Evolutionary conservation across 2,888 invertebrate genomes (phyloP).

Genomic region (Gonocerus acuteangulatus): DNA sequence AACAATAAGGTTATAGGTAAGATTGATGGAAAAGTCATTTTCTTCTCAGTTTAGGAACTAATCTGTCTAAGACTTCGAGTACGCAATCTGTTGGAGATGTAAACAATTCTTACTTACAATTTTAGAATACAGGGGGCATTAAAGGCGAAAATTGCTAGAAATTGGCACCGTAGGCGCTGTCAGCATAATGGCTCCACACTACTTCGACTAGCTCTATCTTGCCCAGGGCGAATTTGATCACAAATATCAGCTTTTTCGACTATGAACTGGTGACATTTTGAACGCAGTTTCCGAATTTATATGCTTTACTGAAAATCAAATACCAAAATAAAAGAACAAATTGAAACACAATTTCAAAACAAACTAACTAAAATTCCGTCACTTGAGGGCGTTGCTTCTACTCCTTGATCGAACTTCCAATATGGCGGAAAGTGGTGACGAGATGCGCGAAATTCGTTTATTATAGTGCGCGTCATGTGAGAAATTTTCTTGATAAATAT

Average conservation of each 20-base stretch:
- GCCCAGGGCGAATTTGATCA: too few species aligned
- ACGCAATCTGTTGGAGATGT: constrained; percentile 40
- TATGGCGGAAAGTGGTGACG: constrained; percentile 11
- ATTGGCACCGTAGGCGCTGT: constrained; percentile 63
- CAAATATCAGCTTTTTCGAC: too few species aligned
- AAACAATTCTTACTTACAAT: constrained; percentile 40
- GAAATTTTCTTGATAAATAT: too few species aligned
- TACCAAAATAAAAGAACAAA: neutral
- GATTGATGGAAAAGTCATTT: neutral
- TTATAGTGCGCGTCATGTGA: neutral
- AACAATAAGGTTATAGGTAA: neutral
- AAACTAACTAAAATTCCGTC: constrained; percentile 31
- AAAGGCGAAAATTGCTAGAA: constrained; percentile 57
- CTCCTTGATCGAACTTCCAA: constrained; percentile 9
- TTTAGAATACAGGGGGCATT: constrained; percentile 55
- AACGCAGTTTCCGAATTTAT: neutral
- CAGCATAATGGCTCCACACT: constrained; percentile 45
- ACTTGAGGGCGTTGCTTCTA: constrained; percentile 34
- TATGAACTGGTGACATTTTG: neutral
- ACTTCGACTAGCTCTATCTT: neutral
- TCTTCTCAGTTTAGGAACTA: neutral
- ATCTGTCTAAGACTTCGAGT: constrained; percentile 3
- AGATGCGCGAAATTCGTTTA: constrained; percentile 2
- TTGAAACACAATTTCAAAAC: neutral
- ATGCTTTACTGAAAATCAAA: neutral